Conservation (phyloP, 92 coral and sea anemone species). For the Zoanthus gigantus region DNA sequence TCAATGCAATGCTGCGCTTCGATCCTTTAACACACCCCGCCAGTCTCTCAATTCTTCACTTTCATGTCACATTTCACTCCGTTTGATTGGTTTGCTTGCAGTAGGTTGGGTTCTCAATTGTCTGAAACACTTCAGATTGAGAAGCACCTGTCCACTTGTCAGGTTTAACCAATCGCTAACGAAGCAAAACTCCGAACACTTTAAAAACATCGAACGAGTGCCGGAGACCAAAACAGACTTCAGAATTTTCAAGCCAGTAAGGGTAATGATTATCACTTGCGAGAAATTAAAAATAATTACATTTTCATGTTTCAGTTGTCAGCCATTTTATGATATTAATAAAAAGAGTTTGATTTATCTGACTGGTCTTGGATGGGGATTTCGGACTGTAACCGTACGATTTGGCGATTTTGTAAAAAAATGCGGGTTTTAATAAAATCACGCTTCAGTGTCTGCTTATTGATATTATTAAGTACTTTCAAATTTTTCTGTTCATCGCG, state of each 20-base stretch:
- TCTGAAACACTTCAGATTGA: slow-evolving; percentile 58
- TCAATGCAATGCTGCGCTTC: slow-evolving; percentile 45
- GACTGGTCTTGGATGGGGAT: no score
- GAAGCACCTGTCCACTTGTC: slow-evolving; percentile 56
- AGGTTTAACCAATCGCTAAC: slow-evolving; percentile 33
- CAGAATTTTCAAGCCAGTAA: not conserved
- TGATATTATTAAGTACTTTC: slow-evolving; percentile 7
- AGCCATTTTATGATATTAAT: not conserved
- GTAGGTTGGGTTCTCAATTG: slow-evolving; percentile 95
- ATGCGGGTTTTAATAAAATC: not conserved
- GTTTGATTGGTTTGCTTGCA: slow-evolving; percentile 92
- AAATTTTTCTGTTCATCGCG: slow-evolving; percentile 19
- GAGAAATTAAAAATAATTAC: not conserved
- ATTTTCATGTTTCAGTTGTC: not conserved
- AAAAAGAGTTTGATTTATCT: no score
- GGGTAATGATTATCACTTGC: not conserved
- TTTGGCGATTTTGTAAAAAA: not conserved
- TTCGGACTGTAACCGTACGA: not conserved
- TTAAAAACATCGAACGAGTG: slow-evolving; percentile 1
- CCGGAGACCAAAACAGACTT: not conserved
- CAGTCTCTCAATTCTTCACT: slow-evolving; percentile 27
- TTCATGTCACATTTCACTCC: slow-evolving; percentile 53
- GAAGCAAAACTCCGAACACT: slow-evolving; percentile 22
- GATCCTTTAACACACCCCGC: slow-evolving; percentile 50
- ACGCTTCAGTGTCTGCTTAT: not conserved